Base-by-base conservation (phyloP, 2,113 vertebrate genomes). In the Marcusenius ussheri region DNA sequence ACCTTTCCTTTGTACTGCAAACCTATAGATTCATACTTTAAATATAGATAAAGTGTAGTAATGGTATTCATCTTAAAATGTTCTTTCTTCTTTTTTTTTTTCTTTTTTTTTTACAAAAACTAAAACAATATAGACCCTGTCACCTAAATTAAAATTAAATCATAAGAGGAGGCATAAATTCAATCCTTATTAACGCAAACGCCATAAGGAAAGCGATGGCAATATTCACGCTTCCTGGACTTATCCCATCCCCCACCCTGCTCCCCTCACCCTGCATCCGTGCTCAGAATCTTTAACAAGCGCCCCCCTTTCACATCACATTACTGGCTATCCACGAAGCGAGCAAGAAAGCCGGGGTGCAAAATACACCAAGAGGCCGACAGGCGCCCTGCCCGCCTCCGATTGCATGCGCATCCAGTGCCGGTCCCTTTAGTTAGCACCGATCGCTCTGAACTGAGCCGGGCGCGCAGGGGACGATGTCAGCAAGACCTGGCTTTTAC, bases 401-500 rank as follows among this genome's bases (percentile, higher is more conserved):
- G 42, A 47, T 62, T 47, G 19, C 42, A 83, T 51, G 45, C 51
- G 27, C 35, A 45, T 39, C 21, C 42, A 83, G 51, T 47, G 80
- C 89, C 39, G 27, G 47, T n/a, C 9, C 39, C 46, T 53, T 47
- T 46, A 45, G 27, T 70, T 35, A 27, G 46, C 53, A 27, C 58
- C 15, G 77, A 89, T 39, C 42, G 89, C 50, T 66, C 24, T 3
- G 0, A 66, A 42, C 89, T 49, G 53, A 56, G 89, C 53, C 89
- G n/a, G 53, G 89, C 80, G 5, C 35, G 5, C 17, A 17, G 47
- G 66, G 50, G 83, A 83, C 90, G 90, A 96, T 96, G 94, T 93
- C 94, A 19, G 93, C 94, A 92, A 96, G 97, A 96, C 96, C 97
- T 91, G 97, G 97, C 93, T 99, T 97, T 90, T 99, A 99, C 92